A percentile compares a stretch with the other conserved stretches of the same genome.
These are phyloP conservation scores for Pyrrhopygopsis socrates DNA, from an alignment of 2,888 invertebrate species.

Conservation along the genomic window DNA sequence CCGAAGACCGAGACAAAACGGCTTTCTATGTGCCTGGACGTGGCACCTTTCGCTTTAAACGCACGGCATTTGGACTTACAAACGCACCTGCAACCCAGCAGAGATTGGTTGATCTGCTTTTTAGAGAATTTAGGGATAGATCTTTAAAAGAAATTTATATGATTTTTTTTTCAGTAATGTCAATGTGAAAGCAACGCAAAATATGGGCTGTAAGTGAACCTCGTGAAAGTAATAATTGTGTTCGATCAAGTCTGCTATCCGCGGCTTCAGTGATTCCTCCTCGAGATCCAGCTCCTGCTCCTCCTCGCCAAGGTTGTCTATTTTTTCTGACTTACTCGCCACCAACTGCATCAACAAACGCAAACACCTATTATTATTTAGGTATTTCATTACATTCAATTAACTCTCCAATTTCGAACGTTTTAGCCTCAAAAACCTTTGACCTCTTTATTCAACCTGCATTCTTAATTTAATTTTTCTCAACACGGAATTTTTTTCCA, in stretches of 20 bases:
- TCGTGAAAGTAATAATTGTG: constrained; percentile 92
- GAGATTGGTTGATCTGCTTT: constrained; percentile 70
- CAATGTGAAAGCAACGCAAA: too few relatives aligned
- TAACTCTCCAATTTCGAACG: too few relatives aligned
- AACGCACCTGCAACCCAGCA: constrained; percentile 85
- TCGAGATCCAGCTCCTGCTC: constrained; percentile 93
- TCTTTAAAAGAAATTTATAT: too few relatives aligned
- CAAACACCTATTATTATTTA: too few relatives aligned
- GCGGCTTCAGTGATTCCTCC: constrained; percentile 90
- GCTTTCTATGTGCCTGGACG: constrained; percentile 78
- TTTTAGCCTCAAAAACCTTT: too few relatives aligned
- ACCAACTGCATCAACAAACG: too few relatives aligned
- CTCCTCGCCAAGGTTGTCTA: constrained; percentile 91
- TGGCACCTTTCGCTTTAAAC: constrained; percentile 69
- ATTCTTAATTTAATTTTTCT: too few relatives aligned
- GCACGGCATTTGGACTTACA: constrained; percentile 73
- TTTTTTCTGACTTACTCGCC: constrained; percentile 89
- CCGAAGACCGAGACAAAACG: constrained; percentile 65
- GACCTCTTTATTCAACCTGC: too few relatives aligned
- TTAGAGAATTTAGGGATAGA: too few relatives aligned
- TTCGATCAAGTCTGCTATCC: constrained; percentile 91
- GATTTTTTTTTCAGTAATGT: too few relatives aligned
- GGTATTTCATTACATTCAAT: too few relatives aligned
- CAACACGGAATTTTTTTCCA: too few relatives aligned
- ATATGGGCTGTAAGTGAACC: constrained; percentile 84